phyloP scores from a whole-genome alignment of 2,797 vertebrate genomes.

The Oryzias dopingdopingensis region DNA sequence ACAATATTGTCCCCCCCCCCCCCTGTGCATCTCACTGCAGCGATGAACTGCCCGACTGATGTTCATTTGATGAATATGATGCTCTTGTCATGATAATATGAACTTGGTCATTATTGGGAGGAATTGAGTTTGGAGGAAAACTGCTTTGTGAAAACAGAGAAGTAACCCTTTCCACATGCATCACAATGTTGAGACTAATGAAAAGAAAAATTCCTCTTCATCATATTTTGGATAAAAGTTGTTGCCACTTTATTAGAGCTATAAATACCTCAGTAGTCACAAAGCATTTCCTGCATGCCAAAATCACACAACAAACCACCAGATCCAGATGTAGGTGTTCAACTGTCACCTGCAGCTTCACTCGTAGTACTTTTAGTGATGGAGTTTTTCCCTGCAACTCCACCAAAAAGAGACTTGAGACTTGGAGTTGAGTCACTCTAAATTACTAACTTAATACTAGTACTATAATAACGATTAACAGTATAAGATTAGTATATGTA shows the following conservation, averaged over 20 bases:
- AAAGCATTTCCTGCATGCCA: no score
- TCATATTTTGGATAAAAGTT: conserved; percentile 23
- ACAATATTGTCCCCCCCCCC: conserved; percentile 68
- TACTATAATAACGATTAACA: no score
- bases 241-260: conserved; percentile 6
- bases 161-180: conserved; percentile 15
- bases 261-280: not conserved
- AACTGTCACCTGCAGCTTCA: no score
- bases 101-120: conserved; percentile 57
- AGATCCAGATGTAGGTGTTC: no score
- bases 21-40: conserved; percentile 44
- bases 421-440: no score
- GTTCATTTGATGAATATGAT: conserved; percentile 70
- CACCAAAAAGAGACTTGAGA: no score
- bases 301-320: no score
- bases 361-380: no score
- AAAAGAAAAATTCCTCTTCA: conserved; percentile 19
- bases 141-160: conserved; percentile 40
- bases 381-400: no score
- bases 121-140: conserved; percentile 61
- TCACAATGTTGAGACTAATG: conserved; percentile 11
- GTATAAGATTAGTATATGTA: no score
- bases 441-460: no score
- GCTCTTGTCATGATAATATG: conserved; percentile 54
- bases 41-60: conserved; percentile 63